A percentile compares a stretch with the other conserved stretches of the same genome.
Evolutionary conservation across 2,113 vertebrate species (phyloP).

Genomic region (Cryptotis parvus): DNA sequence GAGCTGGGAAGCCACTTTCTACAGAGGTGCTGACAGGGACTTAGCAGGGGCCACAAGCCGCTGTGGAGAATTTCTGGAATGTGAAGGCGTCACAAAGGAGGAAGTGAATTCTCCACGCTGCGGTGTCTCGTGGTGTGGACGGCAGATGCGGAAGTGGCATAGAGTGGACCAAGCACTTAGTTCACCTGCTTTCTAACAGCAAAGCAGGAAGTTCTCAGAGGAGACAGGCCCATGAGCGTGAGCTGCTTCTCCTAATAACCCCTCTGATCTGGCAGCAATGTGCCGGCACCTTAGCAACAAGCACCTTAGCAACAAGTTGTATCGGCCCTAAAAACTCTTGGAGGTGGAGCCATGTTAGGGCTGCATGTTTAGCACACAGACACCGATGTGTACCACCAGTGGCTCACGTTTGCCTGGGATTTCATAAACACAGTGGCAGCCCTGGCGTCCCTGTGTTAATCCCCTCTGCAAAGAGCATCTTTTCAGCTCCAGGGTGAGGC

Average conservation of each 20-base stretch:
- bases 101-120: background rate
- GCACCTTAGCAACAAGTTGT: background rate
- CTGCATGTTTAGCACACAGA: background rate
- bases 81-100: background rate
- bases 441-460: background rate
- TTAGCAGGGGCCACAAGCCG: background rate
- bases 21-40: background rate
- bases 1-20: background rate
- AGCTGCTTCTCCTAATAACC: background rate
- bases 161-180: background rate
- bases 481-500: background rate
- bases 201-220: background rate
- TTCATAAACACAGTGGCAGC: too few species aligned
- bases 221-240: background rate
- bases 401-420: too few species aligned
- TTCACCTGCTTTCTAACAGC: background rate
- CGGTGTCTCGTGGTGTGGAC: background rate
- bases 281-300: background rate
- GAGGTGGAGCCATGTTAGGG: rapidly evolving
- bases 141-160: background rate
- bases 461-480: background rate
- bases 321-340: background rate
- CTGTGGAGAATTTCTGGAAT: background rate
- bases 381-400: too few species aligned
- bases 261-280: background rate